Evolutionary conservation across 2,113 vertebrate species (phyloP), one percentile per base, ranked within the genome.

Genomic region (Bucco capensis): DNA sequence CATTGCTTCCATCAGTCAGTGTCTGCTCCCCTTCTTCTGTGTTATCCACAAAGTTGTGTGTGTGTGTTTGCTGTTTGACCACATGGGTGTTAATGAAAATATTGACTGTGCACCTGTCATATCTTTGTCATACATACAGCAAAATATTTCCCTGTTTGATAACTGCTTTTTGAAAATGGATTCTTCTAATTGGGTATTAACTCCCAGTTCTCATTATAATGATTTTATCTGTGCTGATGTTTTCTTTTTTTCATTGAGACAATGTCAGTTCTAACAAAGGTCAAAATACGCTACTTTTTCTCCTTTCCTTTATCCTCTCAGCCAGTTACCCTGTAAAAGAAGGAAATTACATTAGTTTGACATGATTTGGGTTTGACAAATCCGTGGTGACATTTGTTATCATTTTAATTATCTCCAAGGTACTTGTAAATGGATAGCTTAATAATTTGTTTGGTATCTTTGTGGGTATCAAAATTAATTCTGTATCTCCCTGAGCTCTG

Each of bases 321-420:
- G 25, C 61, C 38, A 67, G 53, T 65, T 89, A 67, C 42, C 10
- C 28, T 82, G 22, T 84, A 75, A 79, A 91, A 85, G 35, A 60
- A 83, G 54, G 49, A 92, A 92, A 87, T 87, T 82, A 53, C 25
- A 65, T 90, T 83, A 49, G 40, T 84, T 89, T 84, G 81, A 73
- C 46, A 42, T 86, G 19, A 84, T 87, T 92, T 82, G 33, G 8
- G 86, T 93, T 89, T 93, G 74, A 73, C 61, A 85, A 87, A 91
- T 84, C 66, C 1, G 0, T 46, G 7, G 74, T 94, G 50, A 33
- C 69, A 84, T 91, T 81, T 60, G 57, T 54, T 93, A 92, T 92
- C 57, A 54, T 84, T 88, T 92, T 92, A 92, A 92, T 96, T 93
- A 92, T 94, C 89, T 92, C 33, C 46, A 74, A 90, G 73, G 56